Evolutionary conservation across 2,113 vertebrate species (phyloP), one percentile per base, ranked within the genome.

Genomic region (Siniperca chuatsi): DNA sequence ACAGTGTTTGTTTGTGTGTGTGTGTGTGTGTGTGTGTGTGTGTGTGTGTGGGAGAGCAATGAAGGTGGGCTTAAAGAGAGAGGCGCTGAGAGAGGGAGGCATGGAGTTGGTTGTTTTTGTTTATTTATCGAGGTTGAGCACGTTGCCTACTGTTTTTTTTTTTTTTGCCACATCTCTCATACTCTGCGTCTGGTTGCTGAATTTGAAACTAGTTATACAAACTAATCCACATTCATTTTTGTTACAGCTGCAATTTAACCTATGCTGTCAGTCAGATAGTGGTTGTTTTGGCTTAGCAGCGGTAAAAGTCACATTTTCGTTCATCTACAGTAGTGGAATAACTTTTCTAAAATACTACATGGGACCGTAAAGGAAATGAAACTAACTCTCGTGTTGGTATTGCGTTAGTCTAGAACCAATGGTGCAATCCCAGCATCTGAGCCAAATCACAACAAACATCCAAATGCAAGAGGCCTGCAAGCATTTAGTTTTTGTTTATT

Each of bases 151-250:
- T 72, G 3, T 11, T n/a, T 67, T 35, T 48, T 54, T 75, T 11
- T n/a, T 67, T 73, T 77, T 60, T 67, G 54, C 12, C 85, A 57
- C 67, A 48, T 83, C 40, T 79, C 8, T 62, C 21, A 15, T 35
- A 37, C 23, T 73, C 76, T 46, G 21, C 18, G 55, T 75, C 37
- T 78, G 4, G 16, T 50, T 65, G 9, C 20, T 83, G 81, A 55
- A 90, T 85, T 91, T 83, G 29, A 87, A 33, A 60, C 1, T 44
- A 50, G 20, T 66, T 46, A 50, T 77, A 78, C 55, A 88, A 76
- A 71, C 74, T 73, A 78, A 86, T 85, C 65, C 74, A 79, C 62
- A 89, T 84, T 75, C 65, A 79, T 90, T 91, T 42, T 85, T 21
- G 79, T 87, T 82, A 81, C 46, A 81, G 40, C 62, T 64, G 42